These are phyloP conservation scores for Ardeotis arabs DNA, from an alignment of 2,113 vertebrate genomes.

Conservation along the genomic window DNA sequence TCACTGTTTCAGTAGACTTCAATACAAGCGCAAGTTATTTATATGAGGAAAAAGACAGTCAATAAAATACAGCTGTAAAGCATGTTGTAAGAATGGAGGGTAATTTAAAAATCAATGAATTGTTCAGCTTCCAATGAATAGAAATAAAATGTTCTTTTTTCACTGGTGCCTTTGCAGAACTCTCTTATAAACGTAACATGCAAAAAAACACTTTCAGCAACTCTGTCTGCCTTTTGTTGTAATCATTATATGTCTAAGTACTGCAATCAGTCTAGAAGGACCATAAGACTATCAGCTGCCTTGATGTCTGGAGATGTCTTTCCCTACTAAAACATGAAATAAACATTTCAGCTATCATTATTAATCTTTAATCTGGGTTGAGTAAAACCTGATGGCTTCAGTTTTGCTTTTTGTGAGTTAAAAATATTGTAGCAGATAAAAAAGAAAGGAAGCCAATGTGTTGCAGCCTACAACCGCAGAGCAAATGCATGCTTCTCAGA, in stretches of 20 bases:
- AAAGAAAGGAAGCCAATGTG: background rate
- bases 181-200: background rate
- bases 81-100: background rate
- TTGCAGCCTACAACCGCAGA: background rate
- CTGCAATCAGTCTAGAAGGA: background rate
- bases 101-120: slow-evolving; percentile 27
- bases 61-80: background rate
- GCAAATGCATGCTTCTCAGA: background rate
- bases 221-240: background rate
- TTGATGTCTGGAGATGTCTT: background rate
- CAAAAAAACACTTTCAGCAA: background rate
- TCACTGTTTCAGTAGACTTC: background rate
- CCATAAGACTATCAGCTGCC: background rate
- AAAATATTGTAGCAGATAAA: background rate
- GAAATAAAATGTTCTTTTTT: background rate
- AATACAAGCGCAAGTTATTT: background rate
- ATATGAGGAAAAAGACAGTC: background rate
- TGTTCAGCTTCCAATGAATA: background rate
- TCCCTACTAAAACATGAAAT: background rate
- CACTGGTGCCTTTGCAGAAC: background rate
- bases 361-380: background rate
- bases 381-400: background rate
- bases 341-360: background rate
- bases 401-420: background rate
- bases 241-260: background rate